Evolutionary conservation across 2,888 invertebrate genomes (phyloP).

Genomic region (Eupithecia subumbrata): DNA sequence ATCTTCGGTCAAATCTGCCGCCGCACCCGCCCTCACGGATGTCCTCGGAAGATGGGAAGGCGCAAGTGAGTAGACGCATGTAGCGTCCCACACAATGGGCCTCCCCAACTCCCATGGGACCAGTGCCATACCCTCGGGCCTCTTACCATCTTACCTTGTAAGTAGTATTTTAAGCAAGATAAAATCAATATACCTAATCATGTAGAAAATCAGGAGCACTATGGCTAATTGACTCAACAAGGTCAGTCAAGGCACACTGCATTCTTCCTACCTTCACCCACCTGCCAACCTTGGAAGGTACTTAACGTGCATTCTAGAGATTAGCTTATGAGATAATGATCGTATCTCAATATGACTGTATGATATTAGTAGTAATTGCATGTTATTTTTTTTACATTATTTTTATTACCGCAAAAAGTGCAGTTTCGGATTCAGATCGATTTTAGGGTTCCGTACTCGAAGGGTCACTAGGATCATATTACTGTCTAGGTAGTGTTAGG

Average conservation of each 20-base stretch:
- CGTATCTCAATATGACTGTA: background rate
- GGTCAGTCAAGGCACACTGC: conserved; percentile 59
- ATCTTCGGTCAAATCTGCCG: too few species aligned
- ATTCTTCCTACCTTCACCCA: conserved; percentile 73
- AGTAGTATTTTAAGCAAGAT: background rate
- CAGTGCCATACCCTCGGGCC: too few species aligned
- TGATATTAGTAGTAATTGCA: background rate
- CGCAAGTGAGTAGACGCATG: too few species aligned
- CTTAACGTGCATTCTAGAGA: conserved; percentile 55
- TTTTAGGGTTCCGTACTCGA: too few species aligned
- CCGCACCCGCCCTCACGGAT: too few species aligned
- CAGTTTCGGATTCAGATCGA: too few species aligned
- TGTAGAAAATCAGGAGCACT: conserved; percentile 5
- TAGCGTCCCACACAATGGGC: too few species aligned
- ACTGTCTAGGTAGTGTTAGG: background rate
- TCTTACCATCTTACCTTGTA: too few species aligned
- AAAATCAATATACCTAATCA: background rate
- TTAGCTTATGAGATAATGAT: conserved; percentile 48
- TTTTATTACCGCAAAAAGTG: too few species aligned
- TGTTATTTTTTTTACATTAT: background rate
- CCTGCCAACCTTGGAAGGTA: conserved; percentile 69
- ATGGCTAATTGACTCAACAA: conserved; percentile 40
- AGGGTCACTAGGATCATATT: too few species aligned
- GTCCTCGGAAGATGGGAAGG: too few species aligned
- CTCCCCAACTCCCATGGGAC: too few species aligned